Percentiles rank a stretch among this genome's conserved stretches.
Conservation (phyloP, 2,888 invertebrate genomes). For the Hymenopus coronatus region DNA sequence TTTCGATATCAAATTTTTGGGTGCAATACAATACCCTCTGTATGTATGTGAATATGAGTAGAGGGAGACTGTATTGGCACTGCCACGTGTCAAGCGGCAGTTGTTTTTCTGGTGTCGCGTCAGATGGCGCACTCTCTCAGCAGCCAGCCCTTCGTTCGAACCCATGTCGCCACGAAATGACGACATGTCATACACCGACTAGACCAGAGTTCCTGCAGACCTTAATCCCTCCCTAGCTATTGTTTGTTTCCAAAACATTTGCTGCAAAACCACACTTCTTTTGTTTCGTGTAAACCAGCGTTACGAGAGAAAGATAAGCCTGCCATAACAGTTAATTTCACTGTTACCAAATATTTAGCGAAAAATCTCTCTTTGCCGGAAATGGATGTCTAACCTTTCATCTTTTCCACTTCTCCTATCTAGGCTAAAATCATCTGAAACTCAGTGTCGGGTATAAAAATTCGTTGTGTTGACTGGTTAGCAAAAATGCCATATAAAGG, state of each 20-base stretch:
- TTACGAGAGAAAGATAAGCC: not conserved
- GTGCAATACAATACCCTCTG: too few species aligned
- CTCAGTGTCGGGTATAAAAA: too few species aligned
- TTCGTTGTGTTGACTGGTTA: too few species aligned
- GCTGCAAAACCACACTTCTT: not conserved
- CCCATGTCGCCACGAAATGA: constrained; percentile 7
- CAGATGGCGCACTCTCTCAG: not conserved
- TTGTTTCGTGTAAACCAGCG: not conserved
- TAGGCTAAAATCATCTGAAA: too few species aligned
- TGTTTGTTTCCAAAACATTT: constrained; percentile 14
- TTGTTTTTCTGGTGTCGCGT: not conserved
- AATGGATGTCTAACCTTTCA: too few species aligned
- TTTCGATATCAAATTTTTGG: too few species aligned
- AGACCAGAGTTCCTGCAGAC: not conserved
- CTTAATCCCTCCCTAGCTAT: not conserved
- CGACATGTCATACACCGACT: constrained; percentile 1
- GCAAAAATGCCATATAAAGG: too few species aligned
- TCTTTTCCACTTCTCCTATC: too few species aligned
- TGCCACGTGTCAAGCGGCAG: too few species aligned
- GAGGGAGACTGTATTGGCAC: too few species aligned
- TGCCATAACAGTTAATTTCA: not conserved
- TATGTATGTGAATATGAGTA: too few species aligned
- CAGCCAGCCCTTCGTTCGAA: constrained; percentile 6
- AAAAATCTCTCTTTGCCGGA: not conserved
- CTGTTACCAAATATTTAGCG: not conserved